These are phyloP conservation scores for Oostethus manadensis DNA, from an alignment of 2,113 vertebrate genomes.

Conservation along the genomic window DNA sequence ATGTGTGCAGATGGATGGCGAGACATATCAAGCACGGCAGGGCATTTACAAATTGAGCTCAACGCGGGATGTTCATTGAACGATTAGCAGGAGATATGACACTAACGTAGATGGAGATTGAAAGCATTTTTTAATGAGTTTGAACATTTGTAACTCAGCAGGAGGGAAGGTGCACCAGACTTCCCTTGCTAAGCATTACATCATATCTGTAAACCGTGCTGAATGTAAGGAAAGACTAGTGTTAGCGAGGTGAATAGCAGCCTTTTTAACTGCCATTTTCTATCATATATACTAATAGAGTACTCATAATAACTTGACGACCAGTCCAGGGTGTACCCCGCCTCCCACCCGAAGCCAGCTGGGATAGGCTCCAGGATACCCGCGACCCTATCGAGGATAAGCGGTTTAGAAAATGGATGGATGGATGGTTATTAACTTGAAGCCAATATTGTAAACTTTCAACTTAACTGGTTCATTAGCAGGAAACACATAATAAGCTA, in stretches of 20 bases:
- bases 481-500: too few relatives aligned
- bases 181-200: not conserved
- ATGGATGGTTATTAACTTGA: too few relatives aligned
- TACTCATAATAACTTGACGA: too few relatives aligned
- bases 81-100: not conserved
- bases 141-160: conserved; percentile 10
- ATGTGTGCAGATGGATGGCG: conserved; percentile 33
- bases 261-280: too few relatives aligned
- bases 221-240: not conserved
- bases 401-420: too few relatives aligned
- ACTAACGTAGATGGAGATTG: conserved; percentile 24
- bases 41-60: conserved; percentile 33
- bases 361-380: too few relatives aligned
- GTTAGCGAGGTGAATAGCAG: not conserved
- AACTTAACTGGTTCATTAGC: too few relatives aligned
- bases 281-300: too few relatives aligned
- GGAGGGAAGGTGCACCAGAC: conserved; percentile 16
- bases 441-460: too few relatives aligned
- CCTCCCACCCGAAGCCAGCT: too few relatives aligned
- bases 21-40: conserved; percentile 16
- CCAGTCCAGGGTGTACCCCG: too few relatives aligned
- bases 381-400: too few relatives aligned
- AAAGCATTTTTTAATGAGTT: conserved; percentile 19
- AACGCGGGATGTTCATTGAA: not conserved
- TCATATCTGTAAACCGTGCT: not conserved